Base-by-base conservation (phyloP, 1,140 invertebrate species). In the Papilio aristodemus region DNA sequence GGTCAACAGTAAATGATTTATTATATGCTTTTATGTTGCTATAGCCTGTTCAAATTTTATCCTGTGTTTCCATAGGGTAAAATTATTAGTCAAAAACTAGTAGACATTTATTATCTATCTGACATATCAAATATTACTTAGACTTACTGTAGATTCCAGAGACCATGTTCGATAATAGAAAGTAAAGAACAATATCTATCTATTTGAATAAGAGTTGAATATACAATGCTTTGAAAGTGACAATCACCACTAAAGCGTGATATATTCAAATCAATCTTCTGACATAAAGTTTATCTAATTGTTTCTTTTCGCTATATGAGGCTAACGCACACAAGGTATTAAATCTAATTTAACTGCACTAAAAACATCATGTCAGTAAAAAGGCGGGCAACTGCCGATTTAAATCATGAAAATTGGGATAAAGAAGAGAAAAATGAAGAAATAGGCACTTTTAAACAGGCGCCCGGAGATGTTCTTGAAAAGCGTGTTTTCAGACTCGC, bases 321-420 rank as follows among this genome's bases (percentile, higher is more conserved):
- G 8, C 43, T 19, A 46, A 46, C 7, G 17, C 17, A 46, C 19
- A 19, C 7, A 46, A 46, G 43, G 8, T 19, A 46, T 10, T 19
- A 19, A 32, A 46, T 19, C 17, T 10, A 0, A 46, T 7, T 46
- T 46, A 8, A 46, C 17, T 46, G 43, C 1, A 10, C 8, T 4
- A 46, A 46, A 17, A 7, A 43, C 62, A 83, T 22, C 58, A 97
- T 97, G 96, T 93, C 96, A 74, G 83, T 82, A 38, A 98, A 98
- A 92, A 92, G 97, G 72, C 86, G 87, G 74, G 96, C 97, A 43
- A 93, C 93, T 11, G 94, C 91, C 38, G 95, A 98, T 68, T 90
- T 98, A 68, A 98, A 96, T 85, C 95, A 96, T 80, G 95, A 97
- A n/a, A 98, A 98, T 88, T 98, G 97, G 97, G 94, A 98, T 83